Evolutionary conservation across 2,113 vertebrate genomes (phyloP).

Genomic region (Zosterops borbonicus): DNA sequence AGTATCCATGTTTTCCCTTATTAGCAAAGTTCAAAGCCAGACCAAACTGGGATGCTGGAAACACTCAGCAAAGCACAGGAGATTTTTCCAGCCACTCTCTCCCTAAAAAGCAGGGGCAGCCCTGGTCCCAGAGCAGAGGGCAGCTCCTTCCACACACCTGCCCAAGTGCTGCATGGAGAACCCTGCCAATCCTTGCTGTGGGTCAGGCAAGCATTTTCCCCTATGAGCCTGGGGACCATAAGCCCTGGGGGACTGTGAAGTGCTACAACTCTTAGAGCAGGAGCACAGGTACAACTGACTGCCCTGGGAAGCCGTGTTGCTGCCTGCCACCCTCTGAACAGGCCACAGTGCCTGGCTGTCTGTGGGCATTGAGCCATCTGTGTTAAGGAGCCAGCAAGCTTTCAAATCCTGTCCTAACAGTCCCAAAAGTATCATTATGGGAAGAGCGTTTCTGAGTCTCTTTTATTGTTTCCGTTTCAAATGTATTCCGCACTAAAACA

Average conservation of each 20-base stretch:
- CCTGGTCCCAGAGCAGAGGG: neutral
- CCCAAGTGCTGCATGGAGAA: neutral
- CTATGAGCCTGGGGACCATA: too few relatives aligned
- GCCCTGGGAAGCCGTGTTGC: neutral
- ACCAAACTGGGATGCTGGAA: neutral
- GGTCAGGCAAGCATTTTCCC: too few relatives aligned
- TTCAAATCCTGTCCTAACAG: neutral
- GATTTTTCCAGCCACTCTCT: neutral
- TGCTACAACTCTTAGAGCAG: neutral
- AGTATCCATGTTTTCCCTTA: neutral
- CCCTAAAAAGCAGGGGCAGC: neutral
- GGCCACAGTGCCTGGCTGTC: neutral
- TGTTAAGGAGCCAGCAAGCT: neutral
- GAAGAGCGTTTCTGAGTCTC: neutral
- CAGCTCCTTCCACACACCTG: neutral
- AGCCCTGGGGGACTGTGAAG: too few relatives aligned
- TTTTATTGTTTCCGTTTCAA: constrained; percentile 37
- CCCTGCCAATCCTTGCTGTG: neutral
- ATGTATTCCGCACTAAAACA: constrained; percentile 20
- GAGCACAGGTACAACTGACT: neutral
- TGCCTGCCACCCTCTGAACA: neutral
- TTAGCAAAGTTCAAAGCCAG: neutral
- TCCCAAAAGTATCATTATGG: neutral
- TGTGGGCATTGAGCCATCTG: neutral
- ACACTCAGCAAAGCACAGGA: neutral